These are phyloP conservation scores for Amazona guildingii DNA, from an alignment of 2,113 vertebrate genomes.

Conservation along the genomic window DNA sequence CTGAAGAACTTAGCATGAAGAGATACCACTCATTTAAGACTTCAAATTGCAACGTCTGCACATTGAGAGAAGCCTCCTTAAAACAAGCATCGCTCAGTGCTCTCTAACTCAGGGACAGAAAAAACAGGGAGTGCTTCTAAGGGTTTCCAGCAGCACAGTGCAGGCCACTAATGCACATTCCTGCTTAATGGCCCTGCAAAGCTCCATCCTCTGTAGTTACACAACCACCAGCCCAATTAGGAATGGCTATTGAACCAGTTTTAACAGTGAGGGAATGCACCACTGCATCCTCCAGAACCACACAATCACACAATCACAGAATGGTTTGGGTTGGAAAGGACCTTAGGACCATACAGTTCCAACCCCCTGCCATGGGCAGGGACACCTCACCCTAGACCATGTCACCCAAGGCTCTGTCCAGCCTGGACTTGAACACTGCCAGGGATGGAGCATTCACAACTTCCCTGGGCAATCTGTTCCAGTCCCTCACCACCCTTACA, in stretches of 20 bases:
- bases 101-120: background rate
- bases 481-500: background rate
- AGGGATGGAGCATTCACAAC: background rate
- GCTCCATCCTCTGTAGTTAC: background rate
- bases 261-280: background rate
- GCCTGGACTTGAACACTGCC: background rate
- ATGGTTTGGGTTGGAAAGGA: background rate
- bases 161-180: background rate
- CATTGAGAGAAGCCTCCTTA: background rate
- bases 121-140: background rate
- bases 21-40: background rate
- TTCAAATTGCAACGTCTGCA: background rate
- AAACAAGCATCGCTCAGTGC: background rate
- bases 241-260: background rate
- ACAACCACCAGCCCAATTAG: rapidly evolving
- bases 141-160: background rate
- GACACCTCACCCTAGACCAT: background rate
- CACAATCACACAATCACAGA: background rate
- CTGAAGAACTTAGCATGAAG: background rate
- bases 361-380: background rate
- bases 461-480: background rate
- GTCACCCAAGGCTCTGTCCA: background rate
- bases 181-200: background rate
- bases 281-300: background rate
- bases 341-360: background rate